phyloP scores from a whole-genome alignment of 2,113 vertebrate genomes.

The Prunella himalayana region DNA sequence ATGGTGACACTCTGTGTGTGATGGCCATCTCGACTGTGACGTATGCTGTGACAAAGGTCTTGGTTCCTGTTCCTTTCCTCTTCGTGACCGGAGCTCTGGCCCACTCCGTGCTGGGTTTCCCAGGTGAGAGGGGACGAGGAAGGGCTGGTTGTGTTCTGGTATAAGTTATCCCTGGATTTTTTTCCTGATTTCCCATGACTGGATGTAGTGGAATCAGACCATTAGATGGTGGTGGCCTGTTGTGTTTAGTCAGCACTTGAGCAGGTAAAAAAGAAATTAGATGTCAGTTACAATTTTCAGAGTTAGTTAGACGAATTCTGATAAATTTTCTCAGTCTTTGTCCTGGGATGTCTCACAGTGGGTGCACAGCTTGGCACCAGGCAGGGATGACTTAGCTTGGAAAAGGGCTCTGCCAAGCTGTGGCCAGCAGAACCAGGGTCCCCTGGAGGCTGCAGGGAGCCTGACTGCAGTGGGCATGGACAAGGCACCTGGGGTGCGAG shows the following conservation, averaged over 20 bases:
- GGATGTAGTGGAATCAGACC: neutral
- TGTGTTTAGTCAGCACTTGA: neutral
- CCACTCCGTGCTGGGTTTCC: accelerated
- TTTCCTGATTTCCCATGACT: neutral
- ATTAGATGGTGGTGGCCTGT: neutral
- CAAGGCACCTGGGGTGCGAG: neutral
- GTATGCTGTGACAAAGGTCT: neutral
- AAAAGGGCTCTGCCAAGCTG: neutral
- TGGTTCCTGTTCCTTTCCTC: neutral
- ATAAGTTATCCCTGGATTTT: neutral
- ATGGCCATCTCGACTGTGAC: accelerated
- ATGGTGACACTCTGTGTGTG: neutral
- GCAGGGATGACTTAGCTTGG: neutral
- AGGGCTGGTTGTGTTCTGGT: neutral
- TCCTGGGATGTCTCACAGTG: accelerated
- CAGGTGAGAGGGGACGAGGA: neutral
- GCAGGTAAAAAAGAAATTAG: neutral
- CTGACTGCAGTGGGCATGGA: neutral
- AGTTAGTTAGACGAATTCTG: neutral
- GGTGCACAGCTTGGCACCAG: neutral
- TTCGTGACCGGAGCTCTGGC: neutral
- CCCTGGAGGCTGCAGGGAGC: neutral
- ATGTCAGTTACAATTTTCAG: neutral
- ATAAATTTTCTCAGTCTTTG: too few species aligned
- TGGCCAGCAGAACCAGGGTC: neutral